Evolutionary conservation across 2,113 vertebrate genomes (phyloP), one percentile per base, ranked within the genome.

Genomic region (Athene noctua): DNA sequence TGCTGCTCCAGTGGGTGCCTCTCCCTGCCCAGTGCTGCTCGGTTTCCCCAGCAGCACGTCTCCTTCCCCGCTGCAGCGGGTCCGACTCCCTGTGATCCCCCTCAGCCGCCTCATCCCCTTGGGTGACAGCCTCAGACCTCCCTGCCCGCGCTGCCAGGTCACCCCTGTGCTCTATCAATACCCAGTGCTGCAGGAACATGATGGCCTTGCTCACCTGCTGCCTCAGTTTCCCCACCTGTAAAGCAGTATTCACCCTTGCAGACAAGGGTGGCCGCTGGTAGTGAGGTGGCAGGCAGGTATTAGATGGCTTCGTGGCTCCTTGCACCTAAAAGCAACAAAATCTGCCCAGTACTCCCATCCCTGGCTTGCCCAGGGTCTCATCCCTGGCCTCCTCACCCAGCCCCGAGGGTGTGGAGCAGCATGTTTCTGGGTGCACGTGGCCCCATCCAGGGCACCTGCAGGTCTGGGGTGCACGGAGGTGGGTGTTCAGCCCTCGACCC

Each of bases 191-290:
- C 73, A 70, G 58, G 32, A 63, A 74, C 32, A 5, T 4, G 5
- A 75, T 18, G 61, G 16, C 5, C 78, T 81, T 3, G 0, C n/a
- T 78, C 32, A 5, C 16, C 46, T 38, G 25, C 46, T 84, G 92
- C 92, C 94, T 94, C 87, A 58, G 73, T 71, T 87, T 81, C 94
- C 92, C 73, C 71, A 44, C 8, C 68, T 3, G n/a, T 17, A 25
- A 9, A 51, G 71, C 78, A 66, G 27, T 15, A 13, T 26, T 72
- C 11, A 22, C n/a, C 55, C 49, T 7, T 30, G 23, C n/a, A 27
- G 84, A 62, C 78, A 42, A 42, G 52, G 42, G 3, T 19, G 27
- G 46, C 36, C 46, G 29, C 32, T 13, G 22, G 3, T 15, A 67
- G 13, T 8, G 36, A 57, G 70, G 57, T 16, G 78, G 10, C n/a